These are phyloP conservation scores for Nycticebus coucang DNA, from an alignment of 2,113 vertebrate genomes.

Conservation along the genomic window DNA sequence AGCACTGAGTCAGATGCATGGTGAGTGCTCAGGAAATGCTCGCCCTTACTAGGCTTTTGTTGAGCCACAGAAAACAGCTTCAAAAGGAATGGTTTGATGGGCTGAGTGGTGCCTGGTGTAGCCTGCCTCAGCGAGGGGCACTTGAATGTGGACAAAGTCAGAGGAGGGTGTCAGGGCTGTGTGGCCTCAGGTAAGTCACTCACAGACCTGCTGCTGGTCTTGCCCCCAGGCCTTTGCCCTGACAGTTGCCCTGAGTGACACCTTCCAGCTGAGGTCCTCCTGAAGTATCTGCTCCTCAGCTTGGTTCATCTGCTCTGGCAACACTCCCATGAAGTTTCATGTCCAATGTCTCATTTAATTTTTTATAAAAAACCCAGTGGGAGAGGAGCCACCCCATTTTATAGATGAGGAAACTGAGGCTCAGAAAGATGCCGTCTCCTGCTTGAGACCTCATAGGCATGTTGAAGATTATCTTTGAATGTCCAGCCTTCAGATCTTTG, in stretches of 20 bases:
- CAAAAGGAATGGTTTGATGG: background rate
- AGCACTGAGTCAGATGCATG: rapidly evolving
- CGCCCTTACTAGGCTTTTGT: background rate
- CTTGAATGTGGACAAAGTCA: background rate
- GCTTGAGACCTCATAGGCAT: background rate
- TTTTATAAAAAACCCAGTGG: background rate
- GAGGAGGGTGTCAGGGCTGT: background rate
- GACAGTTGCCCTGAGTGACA: background rate
- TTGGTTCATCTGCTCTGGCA: background rate
- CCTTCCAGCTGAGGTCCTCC: background rate
- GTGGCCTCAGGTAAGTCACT: background rate
- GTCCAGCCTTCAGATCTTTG: background rate
- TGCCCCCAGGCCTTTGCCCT: background rate
- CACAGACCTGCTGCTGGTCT: background rate
- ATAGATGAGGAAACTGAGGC: background rate
- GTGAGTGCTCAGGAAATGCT: background rate
- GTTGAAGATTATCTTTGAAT: background rate
- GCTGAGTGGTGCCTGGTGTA: background rate
- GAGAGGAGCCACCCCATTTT: background rate
- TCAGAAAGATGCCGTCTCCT: background rate
- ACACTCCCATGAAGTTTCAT: background rate
- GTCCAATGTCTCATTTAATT: background rate
- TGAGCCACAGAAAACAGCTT: background rate
- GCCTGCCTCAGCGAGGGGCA: background rate
- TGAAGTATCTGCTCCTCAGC: background rate